Evolutionary conservation across 2,797 vertebrate genomes (phyloP).

Genomic region (Malurus splendens): DNA sequence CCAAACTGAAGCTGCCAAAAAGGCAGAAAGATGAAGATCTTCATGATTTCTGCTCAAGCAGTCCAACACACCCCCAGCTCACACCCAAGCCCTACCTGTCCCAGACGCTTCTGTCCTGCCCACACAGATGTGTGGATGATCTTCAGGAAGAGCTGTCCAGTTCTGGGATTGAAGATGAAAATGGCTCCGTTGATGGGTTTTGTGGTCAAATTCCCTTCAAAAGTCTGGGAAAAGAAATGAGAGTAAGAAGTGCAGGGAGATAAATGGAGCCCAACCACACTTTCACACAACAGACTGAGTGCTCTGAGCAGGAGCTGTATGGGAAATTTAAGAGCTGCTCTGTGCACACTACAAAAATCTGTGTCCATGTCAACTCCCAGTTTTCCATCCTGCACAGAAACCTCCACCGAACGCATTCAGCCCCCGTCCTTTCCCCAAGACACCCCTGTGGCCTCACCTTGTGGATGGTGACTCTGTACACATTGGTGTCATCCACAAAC

Average conservation of each 20-base stretch:
- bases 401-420: not conserved
- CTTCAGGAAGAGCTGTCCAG: slow-evolving; percentile 98
- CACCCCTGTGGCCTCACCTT: slow-evolving; percentile 76
- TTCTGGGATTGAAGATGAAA: slow-evolving; percentile 99
- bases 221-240: slow-evolving; percentile 77
- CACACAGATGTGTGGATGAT: slow-evolving; percentile 99
- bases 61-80: not conserved
- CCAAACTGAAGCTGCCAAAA: too few species aligned
- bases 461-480: slow-evolving; percentile 98
- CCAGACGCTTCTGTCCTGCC: slow-evolving; percentile 98
- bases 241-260: not conserved
- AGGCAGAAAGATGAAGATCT: not conserved
- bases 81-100: slow-evolving; percentile 79
- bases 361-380: fast-evolving
- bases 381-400: fast-evolving
- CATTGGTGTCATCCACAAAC: slow-evolving; percentile 99
- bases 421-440: not conserved
- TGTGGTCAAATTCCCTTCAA: slow-evolving; percentile 98
- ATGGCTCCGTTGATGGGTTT: slow-evolving; percentile 99
- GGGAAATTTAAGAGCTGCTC: not conserved
- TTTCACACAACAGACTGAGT: not conserved
- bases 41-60: not conserved
- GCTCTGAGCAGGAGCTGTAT: not conserved
- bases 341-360: not conserved
- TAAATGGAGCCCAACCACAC: not conserved